Percentiles rank a stretch among this genome's conserved stretches.
These are phyloP conservation scores for Formica exsecta DNA, from an alignment of 1,140 invertebrate genomes.

Conservation along the genomic window DNA sequence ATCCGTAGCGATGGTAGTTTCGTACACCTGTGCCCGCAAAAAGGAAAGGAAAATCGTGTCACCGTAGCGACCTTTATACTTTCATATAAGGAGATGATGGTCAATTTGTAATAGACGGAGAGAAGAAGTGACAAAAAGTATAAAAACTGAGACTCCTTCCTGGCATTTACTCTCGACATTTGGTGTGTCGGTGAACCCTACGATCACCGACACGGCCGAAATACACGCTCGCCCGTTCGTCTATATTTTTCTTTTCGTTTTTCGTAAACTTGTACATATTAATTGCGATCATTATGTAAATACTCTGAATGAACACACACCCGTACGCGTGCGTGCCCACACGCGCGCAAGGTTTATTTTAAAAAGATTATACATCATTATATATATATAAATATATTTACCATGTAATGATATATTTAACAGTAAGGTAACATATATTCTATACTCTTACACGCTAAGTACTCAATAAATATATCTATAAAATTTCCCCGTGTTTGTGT, in stretches of 20 bases:
- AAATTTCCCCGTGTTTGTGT: constrained; percentile 86
- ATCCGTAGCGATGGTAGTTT: constrained; percentile 61
- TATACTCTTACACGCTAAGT: constrained; percentile 86
- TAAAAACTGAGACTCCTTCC: constrained; percentile 36
- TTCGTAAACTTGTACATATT: constrained; percentile 79
- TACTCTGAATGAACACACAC: constrained; percentile 67
- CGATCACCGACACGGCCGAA: constrained; percentile 49
- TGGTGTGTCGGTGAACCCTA: constrained; percentile 42
- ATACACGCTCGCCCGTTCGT: constrained; percentile 70
- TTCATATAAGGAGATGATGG: constrained; percentile 59
- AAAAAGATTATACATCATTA: constrained; percentile 73
- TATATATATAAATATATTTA: constrained; percentile 78
- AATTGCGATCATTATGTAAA: constrained; percentile 79
- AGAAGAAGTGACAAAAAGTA: constrained; percentile 1
- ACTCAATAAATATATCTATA: constrained; percentile 87
- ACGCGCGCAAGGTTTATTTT: constrained; percentile 82
- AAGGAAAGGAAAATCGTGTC: constrained; percentile 26
- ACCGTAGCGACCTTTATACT: constrained; percentile 64
- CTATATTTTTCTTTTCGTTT: constrained; percentile 58
- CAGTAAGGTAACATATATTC: constrained; percentile 84
- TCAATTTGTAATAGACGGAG: constrained; percentile 14
- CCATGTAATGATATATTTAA: constrained; percentile 85
- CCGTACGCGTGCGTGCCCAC: constrained; percentile 61
- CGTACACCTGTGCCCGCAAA: constrained; percentile 47
- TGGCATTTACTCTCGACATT: constrained; percentile 50